Conservation (phyloP, 2,797 vertebrate species). For the Pseudochirops corinnae region DNA sequence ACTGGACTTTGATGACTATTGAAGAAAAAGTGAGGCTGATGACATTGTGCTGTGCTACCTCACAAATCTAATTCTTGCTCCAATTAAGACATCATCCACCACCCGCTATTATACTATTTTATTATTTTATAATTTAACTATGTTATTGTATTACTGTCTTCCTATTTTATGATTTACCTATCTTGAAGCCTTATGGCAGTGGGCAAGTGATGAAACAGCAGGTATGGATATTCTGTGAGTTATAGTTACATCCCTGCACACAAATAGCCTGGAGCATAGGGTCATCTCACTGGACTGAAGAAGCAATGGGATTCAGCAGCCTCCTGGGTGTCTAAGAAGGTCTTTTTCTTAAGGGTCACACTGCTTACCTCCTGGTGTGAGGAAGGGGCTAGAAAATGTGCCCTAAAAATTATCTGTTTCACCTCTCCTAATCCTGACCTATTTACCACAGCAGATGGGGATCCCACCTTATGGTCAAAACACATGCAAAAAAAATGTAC, state of each 20-base stretch:
- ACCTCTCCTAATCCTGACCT: background rate
- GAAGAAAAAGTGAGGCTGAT: background rate
- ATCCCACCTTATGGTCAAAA: background rate
- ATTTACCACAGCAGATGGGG: background rate
- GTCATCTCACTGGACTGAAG: background rate
- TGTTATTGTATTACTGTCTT: background rate
- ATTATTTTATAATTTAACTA: background rate
- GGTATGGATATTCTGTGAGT: background rate
- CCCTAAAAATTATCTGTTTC: background rate
- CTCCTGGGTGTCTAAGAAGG: background rate
- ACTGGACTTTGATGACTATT: background rate
- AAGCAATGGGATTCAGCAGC: background rate
- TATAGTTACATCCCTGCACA: background rate
- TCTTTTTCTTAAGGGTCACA: background rate
- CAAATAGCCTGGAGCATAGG: background rate
- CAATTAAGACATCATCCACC: fast-evolving
- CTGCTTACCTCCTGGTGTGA: background rate
- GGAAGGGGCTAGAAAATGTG: no score
- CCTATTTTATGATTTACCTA: background rate
- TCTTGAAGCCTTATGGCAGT: background rate
- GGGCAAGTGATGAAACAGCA: background rate
- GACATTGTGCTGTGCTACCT: background rate
- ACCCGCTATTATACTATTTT: background rate
- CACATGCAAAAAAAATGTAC: background rate
- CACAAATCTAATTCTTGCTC: background rate